These are phyloP conservation scores for Hiodon alosoides DNA, from an alignment of 2,113 vertebrate species.

Conservation along the genomic window DNA sequence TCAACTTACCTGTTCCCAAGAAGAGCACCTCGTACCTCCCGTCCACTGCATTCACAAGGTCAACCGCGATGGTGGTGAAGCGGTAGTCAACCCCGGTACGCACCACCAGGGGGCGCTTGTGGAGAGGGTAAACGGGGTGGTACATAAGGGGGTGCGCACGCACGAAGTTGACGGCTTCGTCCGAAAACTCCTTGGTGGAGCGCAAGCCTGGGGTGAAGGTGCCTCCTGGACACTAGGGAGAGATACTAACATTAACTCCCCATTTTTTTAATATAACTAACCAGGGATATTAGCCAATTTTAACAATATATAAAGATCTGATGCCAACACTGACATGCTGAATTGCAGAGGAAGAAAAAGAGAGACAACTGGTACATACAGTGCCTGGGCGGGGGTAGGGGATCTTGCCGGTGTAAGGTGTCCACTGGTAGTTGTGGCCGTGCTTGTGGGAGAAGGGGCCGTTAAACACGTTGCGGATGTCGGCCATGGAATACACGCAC, in stretches of 20 bases:
- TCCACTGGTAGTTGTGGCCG: conserved; percentile 76
- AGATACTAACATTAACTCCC: background rate
- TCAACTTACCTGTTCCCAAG: conserved; percentile 67
- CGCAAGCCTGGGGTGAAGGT: conserved; percentile 71
- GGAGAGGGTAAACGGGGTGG: conserved; percentile 68
- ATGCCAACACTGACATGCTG: background rate
- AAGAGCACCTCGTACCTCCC: conserved; percentile 76
- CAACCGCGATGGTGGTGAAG: conserved; percentile 71
- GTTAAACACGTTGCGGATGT: conserved; percentile 76
- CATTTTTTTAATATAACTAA: background rate
- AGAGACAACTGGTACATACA: conserved; percentile 45
- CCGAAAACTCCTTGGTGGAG: conserved; percentile 72
- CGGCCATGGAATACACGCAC: conserved; percentile 75
- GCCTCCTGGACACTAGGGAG: conserved; percentile 71
- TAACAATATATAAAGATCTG: background rate
- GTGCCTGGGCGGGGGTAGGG: conserved; percentile 75
- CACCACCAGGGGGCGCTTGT: conserved; percentile 74
- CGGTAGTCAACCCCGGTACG: conserved; percentile 71
- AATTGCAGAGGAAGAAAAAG: background rate
- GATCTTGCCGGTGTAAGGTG: conserved; percentile 72
- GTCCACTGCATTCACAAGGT: conserved; percentile 73
- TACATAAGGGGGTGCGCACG: conserved; percentile 74
- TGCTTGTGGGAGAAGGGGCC: conserved; percentile 80
- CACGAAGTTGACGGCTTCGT: conserved; percentile 75
- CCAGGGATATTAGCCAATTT: too few relatives aligned